Evolutionary conservation across 37 sponge, comb jelly and placozoan species (phyloP).

Genomic region (Agelas oroides): DNA sequence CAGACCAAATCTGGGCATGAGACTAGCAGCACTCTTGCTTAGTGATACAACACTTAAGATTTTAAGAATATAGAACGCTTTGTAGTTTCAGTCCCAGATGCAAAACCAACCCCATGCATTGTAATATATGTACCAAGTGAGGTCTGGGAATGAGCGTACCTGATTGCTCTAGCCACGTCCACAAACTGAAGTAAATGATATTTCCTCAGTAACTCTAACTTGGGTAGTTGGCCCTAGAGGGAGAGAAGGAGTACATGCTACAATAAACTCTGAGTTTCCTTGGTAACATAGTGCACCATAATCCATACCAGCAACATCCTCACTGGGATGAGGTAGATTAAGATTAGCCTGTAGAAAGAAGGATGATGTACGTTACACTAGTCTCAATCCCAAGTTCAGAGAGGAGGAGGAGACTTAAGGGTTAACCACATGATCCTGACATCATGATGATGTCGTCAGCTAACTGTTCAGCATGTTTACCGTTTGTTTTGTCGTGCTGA

Average conservation of each 20-base stretch:
- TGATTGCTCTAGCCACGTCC: constrained; percentile 66
- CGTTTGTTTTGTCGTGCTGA: constrained; percentile 70
- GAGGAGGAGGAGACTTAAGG: too few species aligned
- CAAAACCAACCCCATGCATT: too few species aligned
- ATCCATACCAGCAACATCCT: constrained; percentile 83
- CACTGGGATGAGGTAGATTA: constrained; percentile 93
- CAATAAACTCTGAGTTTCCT: too few species aligned
- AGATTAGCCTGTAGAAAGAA: constrained; percentile 59
- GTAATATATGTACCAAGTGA: neutral
- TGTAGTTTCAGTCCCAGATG: too few species aligned
- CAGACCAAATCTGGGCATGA: neutral
- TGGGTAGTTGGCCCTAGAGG: constrained; percentile 76
- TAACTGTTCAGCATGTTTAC: constrained; percentile 4
- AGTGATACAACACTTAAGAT: too few species aligned
- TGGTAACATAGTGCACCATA: too few species aligned
- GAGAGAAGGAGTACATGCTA: neutral
- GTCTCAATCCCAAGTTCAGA: neutral
- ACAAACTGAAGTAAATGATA: constrained; percentile 73
- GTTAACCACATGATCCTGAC: too few species aligned
- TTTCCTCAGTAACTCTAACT: constrained; percentile 58
- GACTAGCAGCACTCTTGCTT: too few species aligned
- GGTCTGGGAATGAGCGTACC: constrained; percentile 33
- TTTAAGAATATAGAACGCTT: too few species aligned
- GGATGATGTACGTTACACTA: neutral
- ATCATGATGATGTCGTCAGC: too few species aligned